phyloP scores from a whole-genome alignment of 2,113 vertebrate species.

The Petroica traversi region DNA sequence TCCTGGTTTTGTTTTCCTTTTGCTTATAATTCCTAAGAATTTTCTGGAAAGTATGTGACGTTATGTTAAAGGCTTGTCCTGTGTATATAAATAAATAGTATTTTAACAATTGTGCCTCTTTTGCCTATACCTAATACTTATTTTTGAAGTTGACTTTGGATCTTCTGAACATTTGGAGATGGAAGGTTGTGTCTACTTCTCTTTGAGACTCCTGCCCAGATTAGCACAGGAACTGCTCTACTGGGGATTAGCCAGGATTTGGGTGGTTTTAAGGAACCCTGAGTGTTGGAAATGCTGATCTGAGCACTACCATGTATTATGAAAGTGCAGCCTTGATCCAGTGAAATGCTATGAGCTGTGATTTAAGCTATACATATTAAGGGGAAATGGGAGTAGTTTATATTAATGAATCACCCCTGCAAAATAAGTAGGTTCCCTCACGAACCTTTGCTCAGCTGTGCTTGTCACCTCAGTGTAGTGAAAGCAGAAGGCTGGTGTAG shows the following conservation, averaged over 20 bases:
- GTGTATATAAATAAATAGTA: neutral
- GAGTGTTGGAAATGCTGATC: neutral
- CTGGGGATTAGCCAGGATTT: neutral
- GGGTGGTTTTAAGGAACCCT: neutral
- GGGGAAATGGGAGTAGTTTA: neutral
- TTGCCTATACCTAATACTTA: neutral
- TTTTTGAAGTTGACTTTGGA: neutral
- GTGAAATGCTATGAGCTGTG: neutral
- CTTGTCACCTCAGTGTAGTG: neutral
- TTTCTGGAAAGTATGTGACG: neutral
- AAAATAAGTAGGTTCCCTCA: neutral
- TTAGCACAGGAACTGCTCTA: neutral
- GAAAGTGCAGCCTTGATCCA: neutral
- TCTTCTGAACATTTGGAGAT: neutral
- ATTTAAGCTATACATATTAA: neutral
- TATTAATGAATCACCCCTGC: neutral
- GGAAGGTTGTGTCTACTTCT: neutral
- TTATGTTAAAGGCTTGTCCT: neutral
- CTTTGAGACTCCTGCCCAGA: neutral
- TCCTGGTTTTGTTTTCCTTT: neutral
- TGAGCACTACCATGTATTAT: neutral
- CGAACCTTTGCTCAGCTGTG: neutral
- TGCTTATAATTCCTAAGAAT: neutral
- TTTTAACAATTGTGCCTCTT: neutral
- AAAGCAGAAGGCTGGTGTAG: neutral